Conservation (phyloP, 2,113 vertebrate species). For the Gila orcuttii region DNA sequence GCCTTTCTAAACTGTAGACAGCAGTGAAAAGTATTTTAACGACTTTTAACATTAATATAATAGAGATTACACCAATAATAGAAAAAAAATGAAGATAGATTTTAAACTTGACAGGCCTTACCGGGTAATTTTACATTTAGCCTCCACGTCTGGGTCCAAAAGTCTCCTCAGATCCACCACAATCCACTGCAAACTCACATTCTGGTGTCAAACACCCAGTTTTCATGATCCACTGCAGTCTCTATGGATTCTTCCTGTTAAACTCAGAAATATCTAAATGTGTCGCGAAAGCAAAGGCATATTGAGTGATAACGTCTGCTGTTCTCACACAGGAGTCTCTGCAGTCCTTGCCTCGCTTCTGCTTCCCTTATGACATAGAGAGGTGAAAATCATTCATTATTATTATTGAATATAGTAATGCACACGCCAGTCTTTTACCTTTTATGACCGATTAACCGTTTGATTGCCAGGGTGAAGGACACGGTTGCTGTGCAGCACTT, state of each 20-base stretch:
- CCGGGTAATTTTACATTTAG: background rate
- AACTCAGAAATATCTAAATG: background rate
- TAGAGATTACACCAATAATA: background rate
- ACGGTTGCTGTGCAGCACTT: slow-evolving; percentile 83
- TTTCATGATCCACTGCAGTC: background rate
- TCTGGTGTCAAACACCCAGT: too few relatives aligned
- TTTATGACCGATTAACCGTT: background rate
- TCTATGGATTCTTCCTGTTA: background rate
- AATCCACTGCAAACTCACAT: background rate
- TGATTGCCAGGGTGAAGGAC: slow-evolving; percentile 72
- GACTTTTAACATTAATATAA: background rate
- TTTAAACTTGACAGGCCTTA: too few relatives aligned
- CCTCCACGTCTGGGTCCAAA: background rate
- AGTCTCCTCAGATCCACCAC: background rate
- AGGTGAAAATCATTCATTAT: slow-evolving; percentile 69
- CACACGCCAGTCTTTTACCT: background rate
- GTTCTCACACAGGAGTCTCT: slow-evolving; percentile 76
- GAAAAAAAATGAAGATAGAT: background rate
- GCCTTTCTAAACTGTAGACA: background rate
- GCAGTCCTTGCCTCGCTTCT: slow-evolving; percentile 83
- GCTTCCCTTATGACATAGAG: slow-evolving; percentile 88
- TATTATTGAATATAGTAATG: background rate
- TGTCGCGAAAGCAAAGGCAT: background rate
- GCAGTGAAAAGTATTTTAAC: background rate
- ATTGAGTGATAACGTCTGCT: background rate